These are phyloP conservation scores for Sycophila sp. DNA, from an alignment of 1,140 invertebrate genomes.

Conservation along the genomic window DNA sequence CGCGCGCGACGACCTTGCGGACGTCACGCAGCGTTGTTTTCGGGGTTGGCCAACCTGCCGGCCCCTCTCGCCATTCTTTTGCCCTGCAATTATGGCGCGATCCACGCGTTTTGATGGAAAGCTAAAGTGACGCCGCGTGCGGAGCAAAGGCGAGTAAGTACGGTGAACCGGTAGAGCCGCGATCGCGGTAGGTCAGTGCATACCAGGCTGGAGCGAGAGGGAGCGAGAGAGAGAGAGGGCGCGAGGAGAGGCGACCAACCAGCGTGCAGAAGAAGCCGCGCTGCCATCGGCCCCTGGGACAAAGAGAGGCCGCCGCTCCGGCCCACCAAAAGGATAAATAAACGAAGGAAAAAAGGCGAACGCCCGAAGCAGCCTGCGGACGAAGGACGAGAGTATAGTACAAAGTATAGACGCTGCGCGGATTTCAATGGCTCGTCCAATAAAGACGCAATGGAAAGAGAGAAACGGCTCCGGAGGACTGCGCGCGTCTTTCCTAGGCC, in stretches of 20 bases:
- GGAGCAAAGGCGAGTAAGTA: slow-evolving; percentile 48
- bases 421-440: no score
- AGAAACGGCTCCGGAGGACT: neutral
- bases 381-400: neutral
- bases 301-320: slow-evolving; percentile 57
- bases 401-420: no score
- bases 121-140: slow-evolving; percentile 30
- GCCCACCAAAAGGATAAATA: slow-evolving; percentile 61
- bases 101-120: no score
- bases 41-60: neutral
- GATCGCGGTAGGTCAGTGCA: slow-evolving; percentile 55
- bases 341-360: slow-evolving; percentile 46
- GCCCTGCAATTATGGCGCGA: neutral
- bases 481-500: no score
- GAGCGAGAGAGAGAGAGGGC: slow-evolving; percentile 29
- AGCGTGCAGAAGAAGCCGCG: slow-evolving; percentile 27
- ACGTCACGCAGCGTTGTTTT: neutral
- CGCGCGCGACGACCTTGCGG: slow-evolving; percentile 18
- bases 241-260: slow-evolving; percentile 43
- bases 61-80: neutral
- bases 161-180: slow-evolving; percentile 46
- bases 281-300: slow-evolving; percentile 53
- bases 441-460: no score
- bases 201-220: slow-evolving; percentile 51
- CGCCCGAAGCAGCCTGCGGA: neutral